A percentile compares a stretch with the other conserved stretches of the same genome.
phyloP scores from a whole-genome alignment of 1,140 invertebrate species.

The Drosophila asahinai region DNA sequence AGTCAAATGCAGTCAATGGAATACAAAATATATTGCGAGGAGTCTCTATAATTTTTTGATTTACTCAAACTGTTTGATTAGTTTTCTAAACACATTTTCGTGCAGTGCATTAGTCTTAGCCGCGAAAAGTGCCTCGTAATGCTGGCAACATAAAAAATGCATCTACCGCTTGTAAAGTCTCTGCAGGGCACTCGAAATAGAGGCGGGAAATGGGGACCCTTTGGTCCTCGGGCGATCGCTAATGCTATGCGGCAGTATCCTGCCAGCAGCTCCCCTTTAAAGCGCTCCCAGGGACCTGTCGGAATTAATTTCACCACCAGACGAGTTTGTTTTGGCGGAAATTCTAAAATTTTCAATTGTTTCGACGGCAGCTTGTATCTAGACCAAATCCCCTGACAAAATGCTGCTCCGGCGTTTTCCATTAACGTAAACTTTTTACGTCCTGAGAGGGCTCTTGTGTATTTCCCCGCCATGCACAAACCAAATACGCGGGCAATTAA shows the following conservation, averaged over 20 bases:
- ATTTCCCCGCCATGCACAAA: constrained; percentile 40
- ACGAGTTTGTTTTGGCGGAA: background rate
- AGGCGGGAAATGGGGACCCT: background rate
- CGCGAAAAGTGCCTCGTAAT: constrained; percentile 54
- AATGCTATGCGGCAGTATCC: constrained; percentile 29
- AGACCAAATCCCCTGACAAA: constrained; percentile 11
- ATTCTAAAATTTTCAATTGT: constrained; percentile 43
- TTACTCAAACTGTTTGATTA: too few species aligned
- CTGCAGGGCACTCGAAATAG: constrained; percentile 38
- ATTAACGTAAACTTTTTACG: constrained; percentile 49
- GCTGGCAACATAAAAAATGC: constrained; percentile 73
- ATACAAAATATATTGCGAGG: background rate
- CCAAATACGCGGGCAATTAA: constrained; percentile 54
- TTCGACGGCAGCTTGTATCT: constrained; percentile 7
- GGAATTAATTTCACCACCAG: constrained; percentile 54
- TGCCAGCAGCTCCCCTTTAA: constrained; percentile 10
- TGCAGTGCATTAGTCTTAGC: constrained; percentile 2
- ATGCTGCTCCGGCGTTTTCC: constrained; percentile 23
- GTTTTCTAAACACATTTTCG: background rate
- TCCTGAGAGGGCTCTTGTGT: constrained; percentile 38
- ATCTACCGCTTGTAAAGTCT: constrained; percentile 56
- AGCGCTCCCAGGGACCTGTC: constrained; percentile 35
- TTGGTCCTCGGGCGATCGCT: constrained; percentile 1
- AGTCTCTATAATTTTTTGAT: background rate
- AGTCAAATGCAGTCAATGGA: too few species aligned